Conservation (phyloP, 2,888 invertebrate genomes). For the Electrophaes corylata region DNA sequence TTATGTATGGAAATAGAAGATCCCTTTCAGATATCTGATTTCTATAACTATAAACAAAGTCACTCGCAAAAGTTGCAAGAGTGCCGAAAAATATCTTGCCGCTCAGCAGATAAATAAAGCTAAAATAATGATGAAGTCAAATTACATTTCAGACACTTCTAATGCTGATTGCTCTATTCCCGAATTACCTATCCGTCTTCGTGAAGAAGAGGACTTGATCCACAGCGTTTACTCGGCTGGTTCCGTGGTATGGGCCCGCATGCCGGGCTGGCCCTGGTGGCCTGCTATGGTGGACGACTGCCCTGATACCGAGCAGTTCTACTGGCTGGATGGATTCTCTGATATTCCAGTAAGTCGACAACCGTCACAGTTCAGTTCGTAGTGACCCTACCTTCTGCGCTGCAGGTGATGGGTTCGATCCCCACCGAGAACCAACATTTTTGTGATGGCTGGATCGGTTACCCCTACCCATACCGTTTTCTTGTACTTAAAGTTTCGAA, state of each 20-base stretch:
- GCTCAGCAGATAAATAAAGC: background rate
- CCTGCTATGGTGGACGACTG: constrained; percentile 89
- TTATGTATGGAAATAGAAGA: no score
- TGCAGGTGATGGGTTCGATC: no score
- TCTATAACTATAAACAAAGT: no score
- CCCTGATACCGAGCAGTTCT: constrained; percentile 85
- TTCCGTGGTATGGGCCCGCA: constrained; percentile 87
- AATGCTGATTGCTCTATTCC: constrained; percentile 79
- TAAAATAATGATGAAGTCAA: background rate
- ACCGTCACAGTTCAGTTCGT: no score
- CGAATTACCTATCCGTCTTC: constrained; percentile 70
- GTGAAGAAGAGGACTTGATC: constrained; percentile 82
- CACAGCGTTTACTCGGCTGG: constrained; percentile 86
- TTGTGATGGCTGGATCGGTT: no score
- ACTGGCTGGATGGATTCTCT: constrained; percentile 82
- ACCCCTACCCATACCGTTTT: no score
- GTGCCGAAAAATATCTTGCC: background rate
- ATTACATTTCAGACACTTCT: constrained; percentile 58
- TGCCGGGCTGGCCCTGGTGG: constrained; percentile 88
- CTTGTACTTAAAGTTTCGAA: no score
- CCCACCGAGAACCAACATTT: no score
- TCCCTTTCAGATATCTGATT: no score
- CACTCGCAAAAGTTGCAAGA: no score
- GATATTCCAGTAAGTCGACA: constrained; percentile 82
- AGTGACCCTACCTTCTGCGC: no score